Base-by-base conservation (phyloP, 2,888 invertebrate species). In the Drosophila yooni region DNA sequence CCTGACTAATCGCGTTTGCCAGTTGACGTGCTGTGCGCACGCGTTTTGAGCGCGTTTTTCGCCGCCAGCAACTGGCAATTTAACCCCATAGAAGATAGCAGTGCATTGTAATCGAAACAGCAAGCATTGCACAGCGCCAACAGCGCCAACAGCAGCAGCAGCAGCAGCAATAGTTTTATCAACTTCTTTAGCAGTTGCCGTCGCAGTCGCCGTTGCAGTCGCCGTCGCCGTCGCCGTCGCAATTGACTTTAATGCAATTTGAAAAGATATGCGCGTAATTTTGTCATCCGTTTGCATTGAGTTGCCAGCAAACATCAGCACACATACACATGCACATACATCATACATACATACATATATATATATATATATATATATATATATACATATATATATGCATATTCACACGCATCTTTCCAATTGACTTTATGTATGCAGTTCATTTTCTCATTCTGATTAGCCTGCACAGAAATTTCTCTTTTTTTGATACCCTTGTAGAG, bases 391-490 rank as follows among this genome's bases (percentile, higher is more conserved):
- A 43, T n/a, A 38, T 50, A 43, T 48, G 15, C 11, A 48, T n/a
- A 3, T 21, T 64, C 13, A 50, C 27, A 67, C 71, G 38, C 73
- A 65, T 64, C 72, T 75, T 75, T 70, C 38, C 71, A 71, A 62
- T 76, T 62, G 61, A 48, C 67, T 70, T 78, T 75, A 75, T 84
- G 74, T 75, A 72, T 82, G 69, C 77, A 67, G 68, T 69, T 67
- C 63, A 76, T 82, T 81, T 82, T 79, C 85, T 70, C 68, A 83
- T 82, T 82, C 74, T 76, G 77, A 83, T 83, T 83, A 79, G 74
- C 58, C 56, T 59, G 53, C 59, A 27, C 52, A 60, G 21, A 73
- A 74, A 73, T 82, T 76, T 81, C 74, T 75, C 72, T 76, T 69
- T 72, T 56, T 36, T 58, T 56, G 38, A 53, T 48, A 48, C 64